A percentile compares a stretch with the other conserved stretches of the same genome.
phyloP scores from a whole-genome alignment of 2,888 invertebrate genomes.

The Brachypalpus laphriformis region DNA sequence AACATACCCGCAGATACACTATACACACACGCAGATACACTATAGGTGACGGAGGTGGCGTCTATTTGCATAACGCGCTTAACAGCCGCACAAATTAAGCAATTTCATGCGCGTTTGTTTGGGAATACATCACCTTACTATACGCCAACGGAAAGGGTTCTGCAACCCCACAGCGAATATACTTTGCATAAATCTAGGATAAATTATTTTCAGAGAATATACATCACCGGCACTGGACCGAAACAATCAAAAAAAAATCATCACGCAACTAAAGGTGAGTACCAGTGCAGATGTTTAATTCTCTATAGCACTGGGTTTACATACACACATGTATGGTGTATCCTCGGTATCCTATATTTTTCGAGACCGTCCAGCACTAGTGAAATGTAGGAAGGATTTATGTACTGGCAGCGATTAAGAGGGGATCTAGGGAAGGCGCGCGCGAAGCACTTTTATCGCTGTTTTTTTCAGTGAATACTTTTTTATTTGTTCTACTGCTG shows the following conservation, averaged over 20 bases:
- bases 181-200: conserved; percentile 58
- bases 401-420: conserved; percentile 47
- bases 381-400: conserved; percentile 56
- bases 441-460: conserved; percentile 32
- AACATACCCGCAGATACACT: conserved; percentile 30
- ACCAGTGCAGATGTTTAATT: conserved; percentile 36
- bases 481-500: neutral
- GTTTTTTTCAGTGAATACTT: conserved; percentile 20
- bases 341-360: conserved; percentile 18
- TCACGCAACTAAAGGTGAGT: conserved; percentile 37
- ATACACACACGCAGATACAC: conserved; percentile 21
- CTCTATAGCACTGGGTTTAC: conserved; percentile 20
- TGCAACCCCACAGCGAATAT: conserved; percentile 45
- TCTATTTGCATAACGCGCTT: conserved; percentile 53
- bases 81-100: conserved; percentile 56
- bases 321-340: conserved; percentile 9
- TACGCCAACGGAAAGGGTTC: conserved; percentile 8
- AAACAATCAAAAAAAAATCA: neutral
- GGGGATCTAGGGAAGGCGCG: conserved; percentile 27
- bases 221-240: conserved; percentile 22
- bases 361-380: conserved; percentile 16
- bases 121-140: conserved; percentile 18
- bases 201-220: conserved; percentile 58
- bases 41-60: neutral
- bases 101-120: conserved; percentile 42